These are phyloP conservation scores for Squalus acanthias DNA, from an alignment of 2,797 vertebrate species.

Conservation along the genomic window DNA sequence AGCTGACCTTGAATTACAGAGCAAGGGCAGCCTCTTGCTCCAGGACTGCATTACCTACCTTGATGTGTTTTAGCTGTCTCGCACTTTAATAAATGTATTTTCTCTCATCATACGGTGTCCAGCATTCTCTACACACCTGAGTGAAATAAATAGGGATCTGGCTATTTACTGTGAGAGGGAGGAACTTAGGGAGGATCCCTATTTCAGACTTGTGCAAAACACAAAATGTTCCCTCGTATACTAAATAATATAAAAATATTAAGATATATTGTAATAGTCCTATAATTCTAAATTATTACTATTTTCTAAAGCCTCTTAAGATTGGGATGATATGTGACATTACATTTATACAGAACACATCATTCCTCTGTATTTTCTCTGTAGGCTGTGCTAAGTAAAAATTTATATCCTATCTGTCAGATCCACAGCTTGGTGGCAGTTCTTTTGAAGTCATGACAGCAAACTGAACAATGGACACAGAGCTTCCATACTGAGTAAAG, in stretches of 20 bases:
- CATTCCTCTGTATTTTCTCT: neutral
- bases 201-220: neutral
- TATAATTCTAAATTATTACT: neutral
- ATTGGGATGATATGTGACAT: neutral
- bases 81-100: neutral
- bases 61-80: too few species aligned
- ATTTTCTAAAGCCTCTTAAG: neutral
- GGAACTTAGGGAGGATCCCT: neutral
- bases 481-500: neutral
- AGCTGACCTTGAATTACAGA: neutral
- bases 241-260: neutral
- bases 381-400: neutral
- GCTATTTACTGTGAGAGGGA: neutral
- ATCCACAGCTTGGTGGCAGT: constrained; percentile 18
- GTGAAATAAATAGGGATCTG: neutral
- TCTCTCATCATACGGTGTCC: neutral
- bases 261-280: neutral
- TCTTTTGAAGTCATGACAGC: constrained; percentile 5
- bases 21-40: neutral
- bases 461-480: neutral
- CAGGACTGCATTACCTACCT: neutral
- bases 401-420: neutral
- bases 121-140: neutral
- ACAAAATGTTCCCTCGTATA: neutral
- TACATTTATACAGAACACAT: neutral